Percentiles rank a stretch among this genome's conserved stretches.
Conservation (phyloP, 2,888 invertebrate species). For the Chydorus sphaericus region DNA sequence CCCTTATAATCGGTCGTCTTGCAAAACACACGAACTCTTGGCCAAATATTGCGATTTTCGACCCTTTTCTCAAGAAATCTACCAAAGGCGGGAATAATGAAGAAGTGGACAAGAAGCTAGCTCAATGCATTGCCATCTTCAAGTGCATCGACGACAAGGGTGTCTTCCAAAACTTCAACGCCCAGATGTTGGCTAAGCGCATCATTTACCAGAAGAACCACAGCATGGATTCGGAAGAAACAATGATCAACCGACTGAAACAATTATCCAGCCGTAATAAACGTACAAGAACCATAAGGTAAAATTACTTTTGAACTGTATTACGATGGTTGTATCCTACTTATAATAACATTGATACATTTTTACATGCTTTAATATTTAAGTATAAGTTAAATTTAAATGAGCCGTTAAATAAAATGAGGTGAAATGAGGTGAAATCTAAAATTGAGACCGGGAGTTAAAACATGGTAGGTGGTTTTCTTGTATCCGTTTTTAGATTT, state of each 20-base stretch:
- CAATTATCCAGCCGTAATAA: too few species aligned
- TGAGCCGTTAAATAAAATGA: too few species aligned
- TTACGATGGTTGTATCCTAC: too few species aligned
- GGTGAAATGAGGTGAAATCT: too few species aligned
- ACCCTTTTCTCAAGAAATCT: constrained; percentile 71
- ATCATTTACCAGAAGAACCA: constrained; percentile 86
- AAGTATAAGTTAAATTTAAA: too few species aligned
- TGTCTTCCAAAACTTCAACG: constrained; percentile 96
- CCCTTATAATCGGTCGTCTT: constrained; percentile 45
- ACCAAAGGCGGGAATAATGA: constrained; percentile 59
- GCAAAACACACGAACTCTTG: constrained; percentile 76
- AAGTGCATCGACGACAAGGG: constrained; percentile 99
- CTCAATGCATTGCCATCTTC: constrained; percentile 85
- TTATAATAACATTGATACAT: too few species aligned
- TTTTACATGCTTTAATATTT: too few species aligned
- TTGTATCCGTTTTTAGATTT: too few species aligned
- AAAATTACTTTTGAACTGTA: too few species aligned
- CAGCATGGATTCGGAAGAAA: constrained; percentile 94
- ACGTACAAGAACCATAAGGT: too few species aligned
- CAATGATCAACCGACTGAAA: constrained; percentile 90
- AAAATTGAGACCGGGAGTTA: too few species aligned
- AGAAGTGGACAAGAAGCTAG: constrained; percentile 69
- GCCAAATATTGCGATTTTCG: constrained; percentile 78
- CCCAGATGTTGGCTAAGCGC: constrained; percentile 78
- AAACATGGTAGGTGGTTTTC: too few species aligned